phyloP scores from a whole-genome alignment of 2,113 vertebrate genomes.

The Malurus alboscapulatus region DNA sequence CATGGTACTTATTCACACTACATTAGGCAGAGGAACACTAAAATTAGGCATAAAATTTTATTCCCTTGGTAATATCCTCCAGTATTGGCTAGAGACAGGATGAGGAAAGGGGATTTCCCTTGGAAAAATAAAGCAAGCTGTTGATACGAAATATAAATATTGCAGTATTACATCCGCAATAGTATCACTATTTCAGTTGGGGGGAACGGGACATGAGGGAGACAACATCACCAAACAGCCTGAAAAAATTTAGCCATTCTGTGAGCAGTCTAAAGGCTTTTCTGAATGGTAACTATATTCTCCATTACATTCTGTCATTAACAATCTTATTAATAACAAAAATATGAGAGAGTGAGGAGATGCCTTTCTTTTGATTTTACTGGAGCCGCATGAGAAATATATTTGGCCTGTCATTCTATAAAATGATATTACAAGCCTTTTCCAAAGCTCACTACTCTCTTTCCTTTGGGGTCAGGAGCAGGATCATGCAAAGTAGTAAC shows the following conservation, averaged over 20 bases:
- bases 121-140: conserved; percentile 39
- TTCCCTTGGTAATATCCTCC: conserved; percentile 62
- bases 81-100: conserved; percentile 30
- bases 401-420: neutral
- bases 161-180: neutral
- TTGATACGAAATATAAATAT: neutral
- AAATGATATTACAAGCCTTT: neutral
- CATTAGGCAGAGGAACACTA: conserved; percentile 66
- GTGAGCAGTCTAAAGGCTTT: neutral
- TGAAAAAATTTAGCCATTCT: neutral
- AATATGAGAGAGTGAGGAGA: neutral
- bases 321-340: neutral
- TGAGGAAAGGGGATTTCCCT: conserved; percentile 46
- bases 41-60: conserved; percentile 70
- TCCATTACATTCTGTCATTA: neutral
- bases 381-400: neutral
- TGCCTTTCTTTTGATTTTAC: neutral
- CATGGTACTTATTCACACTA: conserved; percentile 62
- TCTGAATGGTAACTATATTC: neutral
- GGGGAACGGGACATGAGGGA: rapidly evolving
- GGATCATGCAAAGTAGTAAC: neutral
- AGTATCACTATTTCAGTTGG: neutral
- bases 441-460: neutral
- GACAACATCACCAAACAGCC: neutral
- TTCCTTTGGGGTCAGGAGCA: neutral